A percentile compares a stretch with the other conserved stretches of the same genome.
Conservation (phyloP, 1,140 invertebrate species). For the Schlechtendalia chinensis region DNA sequence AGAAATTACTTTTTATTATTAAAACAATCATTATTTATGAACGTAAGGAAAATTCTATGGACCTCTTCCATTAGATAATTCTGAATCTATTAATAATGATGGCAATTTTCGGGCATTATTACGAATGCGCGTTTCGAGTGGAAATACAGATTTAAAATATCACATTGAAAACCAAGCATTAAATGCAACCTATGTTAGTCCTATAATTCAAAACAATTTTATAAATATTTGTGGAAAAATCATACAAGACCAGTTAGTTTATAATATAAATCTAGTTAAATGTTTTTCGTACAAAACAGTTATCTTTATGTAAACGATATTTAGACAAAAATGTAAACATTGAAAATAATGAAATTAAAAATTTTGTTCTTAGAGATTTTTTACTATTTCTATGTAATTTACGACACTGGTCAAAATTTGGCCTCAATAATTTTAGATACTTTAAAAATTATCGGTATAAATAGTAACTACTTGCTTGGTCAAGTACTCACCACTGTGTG, state of each 20-base stretch:
- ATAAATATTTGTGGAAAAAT: constrained; percentile 51
- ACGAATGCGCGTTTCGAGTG: too few species aligned
- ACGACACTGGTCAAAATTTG: constrained; percentile 49
- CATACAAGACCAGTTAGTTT: constrained; percentile 48
- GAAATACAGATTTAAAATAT: too few species aligned
- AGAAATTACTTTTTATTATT: too few species aligned
- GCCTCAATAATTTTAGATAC: constrained; percentile 48
- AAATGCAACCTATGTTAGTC: too few species aligned
- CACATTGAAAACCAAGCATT: too few species aligned
- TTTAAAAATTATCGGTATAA: constrained; percentile 53
- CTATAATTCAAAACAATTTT: constrained; percentile 52
- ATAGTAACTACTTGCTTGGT: constrained; percentile 52
- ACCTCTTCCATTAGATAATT: too few species aligned
- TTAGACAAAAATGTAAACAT: neutral
- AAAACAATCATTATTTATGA: too few species aligned
- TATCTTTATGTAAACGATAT: constrained; percentile 51
- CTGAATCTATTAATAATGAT: too few species aligned
- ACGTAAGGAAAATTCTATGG: too few species aligned
- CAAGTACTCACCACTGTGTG: too few species aligned
- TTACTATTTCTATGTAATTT: constrained; percentile 52
- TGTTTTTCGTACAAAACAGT: constrained; percentile 52
- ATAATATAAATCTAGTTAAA: constrained; percentile 48
- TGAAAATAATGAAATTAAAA: constrained; percentile 43
- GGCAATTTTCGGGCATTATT: too few species aligned
- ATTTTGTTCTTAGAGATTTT: constrained; percentile 51